These are phyloP conservation scores for Acanthurus tractus DNA, from an alignment of 2,797 vertebrate genomes.

Conservation along the genomic window DNA sequence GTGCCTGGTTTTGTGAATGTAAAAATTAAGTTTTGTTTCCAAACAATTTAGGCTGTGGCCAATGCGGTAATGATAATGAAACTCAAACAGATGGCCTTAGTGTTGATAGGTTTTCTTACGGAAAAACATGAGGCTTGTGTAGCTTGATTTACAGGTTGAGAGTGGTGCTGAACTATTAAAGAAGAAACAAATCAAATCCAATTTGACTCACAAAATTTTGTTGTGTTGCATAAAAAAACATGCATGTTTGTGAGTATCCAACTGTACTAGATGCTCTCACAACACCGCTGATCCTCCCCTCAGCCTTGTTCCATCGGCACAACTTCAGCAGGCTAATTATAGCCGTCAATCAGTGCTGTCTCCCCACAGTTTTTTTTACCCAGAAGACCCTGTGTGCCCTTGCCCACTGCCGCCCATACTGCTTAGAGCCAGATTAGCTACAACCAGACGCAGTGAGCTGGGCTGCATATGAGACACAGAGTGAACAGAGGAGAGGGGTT, in stretches of 20 bases:
- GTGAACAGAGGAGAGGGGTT: conserved; percentile 42
- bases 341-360: conserved; percentile 80
- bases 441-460: conserved; percentile 60
- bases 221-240: no score
- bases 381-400: conserved; percentile 72
- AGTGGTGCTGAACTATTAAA: no score
- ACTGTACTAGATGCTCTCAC: conserved; percentile 58
- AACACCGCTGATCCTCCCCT: conserved; percentile 72
- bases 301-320: conserved; percentile 69
- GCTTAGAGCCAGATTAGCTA: conserved; percentile 71
- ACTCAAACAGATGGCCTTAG: no score
- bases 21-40: background rate
- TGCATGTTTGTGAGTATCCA: conserved; percentile 40
- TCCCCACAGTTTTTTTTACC: conserved; percentile 62
- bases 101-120: no score
- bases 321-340: conserved; percentile 81
- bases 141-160: no score
- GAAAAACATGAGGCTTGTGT: no score
- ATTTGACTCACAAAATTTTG: no score
- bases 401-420: conserved; percentile 74
- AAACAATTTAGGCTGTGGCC: conserved; percentile 5
- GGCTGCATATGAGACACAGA: conserved; percentile 52
- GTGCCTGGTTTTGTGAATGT: conserved; percentile 12
- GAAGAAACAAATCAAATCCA: no score
- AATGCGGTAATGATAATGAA: no score